phyloP scores from a whole-genome alignment of 2,888 invertebrate species.

The Allacma fusca region DNA sequence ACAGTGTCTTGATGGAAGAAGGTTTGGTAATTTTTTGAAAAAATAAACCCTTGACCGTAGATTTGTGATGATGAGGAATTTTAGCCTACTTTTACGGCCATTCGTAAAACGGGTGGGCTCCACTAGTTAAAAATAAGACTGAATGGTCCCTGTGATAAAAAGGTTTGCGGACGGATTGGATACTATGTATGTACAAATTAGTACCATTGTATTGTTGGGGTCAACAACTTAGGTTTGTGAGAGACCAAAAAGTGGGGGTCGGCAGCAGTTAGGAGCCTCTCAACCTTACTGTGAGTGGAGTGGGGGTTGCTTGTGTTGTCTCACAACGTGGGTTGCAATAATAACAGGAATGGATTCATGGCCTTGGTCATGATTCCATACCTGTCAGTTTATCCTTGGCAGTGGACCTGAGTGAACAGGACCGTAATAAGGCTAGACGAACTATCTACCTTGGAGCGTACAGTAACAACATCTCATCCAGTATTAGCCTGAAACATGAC shows the following conservation, averaged over 20 bases:
- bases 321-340: constrained; percentile 44
- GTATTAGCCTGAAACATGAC: not conserved
- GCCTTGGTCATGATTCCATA: constrained; percentile 62
- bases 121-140: too few relatives aligned
- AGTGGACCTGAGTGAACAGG: constrained; percentile 58
- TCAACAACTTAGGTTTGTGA: constrained; percentile 16
- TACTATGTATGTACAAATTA: not conserved
- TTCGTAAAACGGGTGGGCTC: too few relatives aligned
- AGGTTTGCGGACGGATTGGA: too few relatives aligned
- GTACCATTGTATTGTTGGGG: constrained; percentile 19
- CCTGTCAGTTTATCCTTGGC: constrained; percentile 62
- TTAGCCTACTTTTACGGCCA: too few relatives aligned
- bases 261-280: not conserved
- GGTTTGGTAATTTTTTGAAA: too few relatives aligned
- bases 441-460: not conserved
- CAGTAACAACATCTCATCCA: not conserved
- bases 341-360: constrained; percentile 58
- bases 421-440: constrained; percentile 21
- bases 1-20: too few relatives aligned
- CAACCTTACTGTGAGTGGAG: not conserved
- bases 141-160: too few relatives aligned
- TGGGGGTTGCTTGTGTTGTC: constrained; percentile 14
- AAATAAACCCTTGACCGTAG: too few relatives aligned
- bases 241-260: constrained; percentile 10
- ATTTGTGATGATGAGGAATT: too few relatives aligned